These are phyloP conservation scores for Chroicocephalus ridibundus DNA, from an alignment of 2,113 vertebrate species.

Conservation along the genomic window DNA sequence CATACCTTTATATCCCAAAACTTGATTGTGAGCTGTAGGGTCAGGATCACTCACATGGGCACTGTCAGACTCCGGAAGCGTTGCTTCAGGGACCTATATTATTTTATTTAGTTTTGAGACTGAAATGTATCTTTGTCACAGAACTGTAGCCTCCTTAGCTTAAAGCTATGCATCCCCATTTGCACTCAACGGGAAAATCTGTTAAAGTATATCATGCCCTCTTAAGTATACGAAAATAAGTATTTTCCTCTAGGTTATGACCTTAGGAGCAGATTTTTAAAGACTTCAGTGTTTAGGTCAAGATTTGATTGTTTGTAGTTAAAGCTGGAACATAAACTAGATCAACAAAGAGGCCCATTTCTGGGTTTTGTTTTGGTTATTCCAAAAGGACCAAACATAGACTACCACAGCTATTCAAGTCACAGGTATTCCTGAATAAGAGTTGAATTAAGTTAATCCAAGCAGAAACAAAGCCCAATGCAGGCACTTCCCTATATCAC, in stretches of 20 bases:
- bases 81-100: background rate
- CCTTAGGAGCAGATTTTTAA: background rate
- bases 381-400: background rate
- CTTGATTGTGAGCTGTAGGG: background rate
- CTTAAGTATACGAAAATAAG: background rate
- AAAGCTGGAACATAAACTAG: background rate
- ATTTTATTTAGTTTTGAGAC: background rate
- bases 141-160: background rate
- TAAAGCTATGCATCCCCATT: background rate
- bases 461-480: background rate
- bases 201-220: background rate
- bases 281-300: background rate
- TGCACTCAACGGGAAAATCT: background rate
- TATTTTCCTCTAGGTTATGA: background rate
- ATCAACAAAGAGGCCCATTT: background rate
- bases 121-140: background rate
- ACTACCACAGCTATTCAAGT: background rate
- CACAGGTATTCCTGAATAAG: background rate
- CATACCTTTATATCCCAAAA: background rate
- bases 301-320: background rate
- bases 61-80: background rate
- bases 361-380: background rate
- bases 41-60: background rate
- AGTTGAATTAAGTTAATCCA: background rate
- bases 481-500: accelerated